phyloP scores from a whole-genome alignment of 2,113 vertebrate genomes.

The Perca fluviatilis region DNA sequence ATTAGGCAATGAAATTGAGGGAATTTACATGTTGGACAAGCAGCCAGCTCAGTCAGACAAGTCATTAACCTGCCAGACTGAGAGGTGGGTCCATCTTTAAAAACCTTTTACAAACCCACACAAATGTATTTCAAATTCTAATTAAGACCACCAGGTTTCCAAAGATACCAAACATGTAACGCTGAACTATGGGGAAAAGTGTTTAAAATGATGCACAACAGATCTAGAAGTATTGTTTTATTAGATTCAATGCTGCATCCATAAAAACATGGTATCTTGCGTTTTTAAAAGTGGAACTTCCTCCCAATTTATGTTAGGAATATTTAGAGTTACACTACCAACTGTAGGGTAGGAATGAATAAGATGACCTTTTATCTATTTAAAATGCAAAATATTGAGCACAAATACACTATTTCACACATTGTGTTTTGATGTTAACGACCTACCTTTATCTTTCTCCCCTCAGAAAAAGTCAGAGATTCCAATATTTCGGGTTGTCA shows the following conservation, averaged over 20 bases:
- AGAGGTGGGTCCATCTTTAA: conserved; percentile 14
- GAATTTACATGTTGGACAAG: not conserved
- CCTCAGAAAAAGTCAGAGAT: conserved; percentile 66
- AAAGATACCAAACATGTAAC: not conserved
- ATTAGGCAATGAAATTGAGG: conserved; percentile 3
- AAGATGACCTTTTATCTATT: not conserved
- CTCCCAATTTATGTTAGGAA: not conserved
- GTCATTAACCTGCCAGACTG: conserved; percentile 16
- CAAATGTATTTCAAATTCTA: conserved; percentile 5
- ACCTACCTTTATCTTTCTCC: conserved; percentile 73
- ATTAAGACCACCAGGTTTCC: not conserved
- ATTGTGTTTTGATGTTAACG: not conserved
- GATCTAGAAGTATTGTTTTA: not conserved
- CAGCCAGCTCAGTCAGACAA: conserved; percentile 21
- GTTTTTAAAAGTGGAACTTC: not conserved
- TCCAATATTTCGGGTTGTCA: conserved; percentile 69
- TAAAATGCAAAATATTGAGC: not conserved
- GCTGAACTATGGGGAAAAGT: not conserved
- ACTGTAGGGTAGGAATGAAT: not conserved
- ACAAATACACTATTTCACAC: not conserved
- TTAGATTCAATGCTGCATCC: conserved; percentile 7
- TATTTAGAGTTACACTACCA: not conserved
- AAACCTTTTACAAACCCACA: not conserved
- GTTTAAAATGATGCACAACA: not conserved
- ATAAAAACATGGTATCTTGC: not conserved